Conservation (phyloP, 1,140 invertebrate species). For the Drosophila repleta region DNA sequence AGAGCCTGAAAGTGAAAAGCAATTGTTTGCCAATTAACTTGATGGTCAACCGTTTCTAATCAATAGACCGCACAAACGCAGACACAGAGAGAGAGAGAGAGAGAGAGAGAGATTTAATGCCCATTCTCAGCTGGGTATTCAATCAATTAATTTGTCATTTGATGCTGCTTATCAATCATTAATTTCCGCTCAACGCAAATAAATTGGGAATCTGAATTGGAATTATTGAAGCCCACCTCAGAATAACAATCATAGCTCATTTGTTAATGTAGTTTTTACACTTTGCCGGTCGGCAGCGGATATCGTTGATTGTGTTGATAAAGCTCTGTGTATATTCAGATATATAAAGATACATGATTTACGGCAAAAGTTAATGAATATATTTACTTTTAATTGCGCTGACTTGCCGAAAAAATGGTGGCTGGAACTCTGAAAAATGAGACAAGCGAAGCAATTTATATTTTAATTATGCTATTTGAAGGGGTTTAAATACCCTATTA, state of each 20-base stretch:
- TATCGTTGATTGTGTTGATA: slow-evolving; percentile 35
- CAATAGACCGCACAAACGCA: slow-evolving; percentile 44
- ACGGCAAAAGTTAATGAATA: slow-evolving; percentile 34
- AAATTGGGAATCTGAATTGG: slow-evolving; percentile 7
- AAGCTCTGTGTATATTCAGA: not conserved
- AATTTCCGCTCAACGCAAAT: slow-evolving; percentile 47
- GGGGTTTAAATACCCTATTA: not conserved
- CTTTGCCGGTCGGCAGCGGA: slow-evolving; percentile 27
- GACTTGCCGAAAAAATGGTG: slow-evolving; percentile 3
- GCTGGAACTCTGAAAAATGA: not conserved
- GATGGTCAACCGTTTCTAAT: slow-evolving; percentile 43
- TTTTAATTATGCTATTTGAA: not conserved
- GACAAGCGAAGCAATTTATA: not conserved
- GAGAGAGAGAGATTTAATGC: slow-evolving; percentile 18
- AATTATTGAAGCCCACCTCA: slow-evolving; percentile 34
- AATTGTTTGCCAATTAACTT: slow-evolving; percentile 50
- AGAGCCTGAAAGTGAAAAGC: slow-evolving; percentile 13
- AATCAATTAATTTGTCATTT: slow-evolving; percentile 75
- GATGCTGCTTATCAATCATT: slow-evolving; percentile 62
- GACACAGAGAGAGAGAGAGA: not conserved
- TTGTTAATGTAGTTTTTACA: slow-evolving; percentile 47
- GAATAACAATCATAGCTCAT: slow-evolving; percentile 45
- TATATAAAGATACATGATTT: slow-evolving; percentile 18
- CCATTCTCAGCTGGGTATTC: slow-evolving; percentile 29
- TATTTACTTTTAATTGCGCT: slow-evolving; percentile 30